Evolutionary conservation across 2,888 invertebrate species (phyloP).

Genomic region (Bedellia somnulentella): DNA sequence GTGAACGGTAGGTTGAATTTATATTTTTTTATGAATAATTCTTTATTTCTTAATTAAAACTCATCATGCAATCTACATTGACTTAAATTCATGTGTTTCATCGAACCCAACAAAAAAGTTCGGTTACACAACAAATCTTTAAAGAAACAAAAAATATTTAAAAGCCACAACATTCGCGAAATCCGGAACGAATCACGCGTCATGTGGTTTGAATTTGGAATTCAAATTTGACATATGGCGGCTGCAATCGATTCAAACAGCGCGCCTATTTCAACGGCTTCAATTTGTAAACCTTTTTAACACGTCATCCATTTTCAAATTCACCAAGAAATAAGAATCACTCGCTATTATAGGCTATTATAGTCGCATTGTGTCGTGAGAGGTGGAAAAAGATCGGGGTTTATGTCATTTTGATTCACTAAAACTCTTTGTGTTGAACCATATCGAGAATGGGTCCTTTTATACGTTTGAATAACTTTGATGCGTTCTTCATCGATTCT

Average conservation of each 20-base stretch:
- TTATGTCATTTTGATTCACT: conserved; percentile 61
- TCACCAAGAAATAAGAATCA: conserved; percentile 32
- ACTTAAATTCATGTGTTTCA: no score
- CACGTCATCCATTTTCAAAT: conserved; percentile 51
- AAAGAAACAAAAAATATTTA: conserved; percentile 11
- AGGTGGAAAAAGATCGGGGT: conserved; percentile 29
- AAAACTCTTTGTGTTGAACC: conserved; percentile 37
- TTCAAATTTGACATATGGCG: conserved; percentile 30
- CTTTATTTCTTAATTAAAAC: no score
- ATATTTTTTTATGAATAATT: no score
- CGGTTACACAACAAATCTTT: no score
- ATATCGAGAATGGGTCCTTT: conserved; percentile 33
- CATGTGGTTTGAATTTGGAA: conserved; percentile 20
- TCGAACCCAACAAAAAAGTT: no score
- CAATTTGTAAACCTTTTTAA: conserved; percentile 55
- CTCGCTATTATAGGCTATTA: conserved; percentile 53
- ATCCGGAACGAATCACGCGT: conserved; percentile 22
- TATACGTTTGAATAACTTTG: conserved; percentile 37
- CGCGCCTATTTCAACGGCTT: conserved; percentile 15
- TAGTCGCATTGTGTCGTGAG: conserved; percentile 33
- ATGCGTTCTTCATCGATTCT: conserved; percentile 31
- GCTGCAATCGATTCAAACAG: conserved; percentile 21
- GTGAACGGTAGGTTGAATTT: no score
- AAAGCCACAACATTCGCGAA: conserved; percentile 17
- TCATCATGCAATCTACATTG: no score